Conservation (phyloP, 2,113 vertebrate species). For the Notiomystis cincta region DNA sequence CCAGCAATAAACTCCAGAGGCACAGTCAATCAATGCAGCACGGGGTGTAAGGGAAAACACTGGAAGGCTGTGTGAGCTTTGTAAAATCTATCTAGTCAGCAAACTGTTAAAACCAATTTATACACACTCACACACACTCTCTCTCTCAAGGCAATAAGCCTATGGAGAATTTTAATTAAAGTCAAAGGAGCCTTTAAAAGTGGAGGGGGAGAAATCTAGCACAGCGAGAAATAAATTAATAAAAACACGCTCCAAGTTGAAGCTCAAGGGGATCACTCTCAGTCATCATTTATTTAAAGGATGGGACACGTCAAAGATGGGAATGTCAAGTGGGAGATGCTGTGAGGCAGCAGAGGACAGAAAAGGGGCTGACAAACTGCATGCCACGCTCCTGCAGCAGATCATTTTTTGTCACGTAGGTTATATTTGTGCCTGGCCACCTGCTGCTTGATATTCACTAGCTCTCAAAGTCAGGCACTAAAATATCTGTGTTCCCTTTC, state of each 20-base stretch:
- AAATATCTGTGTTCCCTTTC: not conserved
- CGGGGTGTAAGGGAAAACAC: not conserved
- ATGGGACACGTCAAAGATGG: constrained; percentile 50
- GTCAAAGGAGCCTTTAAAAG: constrained; percentile 64
- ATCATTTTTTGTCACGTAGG: constrained; percentile 5
- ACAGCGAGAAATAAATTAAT: constrained; percentile 69
- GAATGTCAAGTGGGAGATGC: constrained; percentile 60
- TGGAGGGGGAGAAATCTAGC: constrained; percentile 36
- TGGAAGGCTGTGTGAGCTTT: not conserved
- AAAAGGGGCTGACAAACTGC: not conserved
- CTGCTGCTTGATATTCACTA: constrained; percentile 32
- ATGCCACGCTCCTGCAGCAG: not conserved
- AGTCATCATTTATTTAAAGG: constrained; percentile 68
- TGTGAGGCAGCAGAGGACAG: constrained; percentile 48
- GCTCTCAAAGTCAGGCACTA: not conserved
- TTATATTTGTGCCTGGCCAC: constrained; percentile 19
- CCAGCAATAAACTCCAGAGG: not conserved
- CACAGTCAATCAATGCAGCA: not conserved
- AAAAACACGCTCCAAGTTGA: constrained; percentile 51
- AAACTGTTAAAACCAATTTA: constrained; percentile 63
- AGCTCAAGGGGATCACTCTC: constrained; percentile 58
- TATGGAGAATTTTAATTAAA: constrained; percentile 70
- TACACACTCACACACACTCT: not conserved
- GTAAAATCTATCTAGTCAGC: not conserved
- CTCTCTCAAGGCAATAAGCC: constrained; percentile 33